Evolutionary conservation across 1,140 invertebrate species (phyloP).

Genomic region (Camponotus floridanus): DNA sequence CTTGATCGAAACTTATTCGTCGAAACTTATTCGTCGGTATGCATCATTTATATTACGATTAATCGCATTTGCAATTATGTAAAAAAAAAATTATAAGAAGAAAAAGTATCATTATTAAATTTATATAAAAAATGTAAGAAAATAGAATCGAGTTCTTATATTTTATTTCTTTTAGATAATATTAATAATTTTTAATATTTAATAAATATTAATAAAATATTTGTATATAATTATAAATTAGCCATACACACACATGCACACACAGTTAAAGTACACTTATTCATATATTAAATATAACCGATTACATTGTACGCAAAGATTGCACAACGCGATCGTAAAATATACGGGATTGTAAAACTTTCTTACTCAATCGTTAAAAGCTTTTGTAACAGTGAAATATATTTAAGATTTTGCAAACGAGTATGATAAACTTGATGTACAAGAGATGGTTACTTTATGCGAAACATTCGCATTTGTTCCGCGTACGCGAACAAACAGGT

Average conservation of each 20-base stretch:
- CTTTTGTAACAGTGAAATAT: slow-evolving; percentile 45
- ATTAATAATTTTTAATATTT: background rate
- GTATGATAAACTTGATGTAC: background rate
- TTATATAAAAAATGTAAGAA: background rate
- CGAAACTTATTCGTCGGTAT: background rate
- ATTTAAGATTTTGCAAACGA: background rate
- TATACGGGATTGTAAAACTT: background rate
- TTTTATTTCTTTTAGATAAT: background rate
- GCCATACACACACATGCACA: no score
- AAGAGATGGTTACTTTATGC: background rate
- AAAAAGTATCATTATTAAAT: background rate
- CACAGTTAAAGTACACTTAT: no score
- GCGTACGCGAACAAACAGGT: slow-evolving; percentile 9
- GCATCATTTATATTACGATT: background rate
- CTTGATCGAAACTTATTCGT: background rate
- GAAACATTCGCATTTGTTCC: slow-evolving; percentile 43
- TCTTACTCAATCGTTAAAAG: background rate
- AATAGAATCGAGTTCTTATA: background rate
- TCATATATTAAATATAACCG: background rate
- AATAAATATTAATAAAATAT: background rate
- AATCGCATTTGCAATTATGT: background rate
- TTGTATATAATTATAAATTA: background rate
- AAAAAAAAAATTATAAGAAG: background rate
- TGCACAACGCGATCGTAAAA: background rate
- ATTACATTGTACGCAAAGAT: background rate